Conservation (phyloP, 2,888 invertebrate species). For the Leptinotarsa rubiginosa region DNA sequence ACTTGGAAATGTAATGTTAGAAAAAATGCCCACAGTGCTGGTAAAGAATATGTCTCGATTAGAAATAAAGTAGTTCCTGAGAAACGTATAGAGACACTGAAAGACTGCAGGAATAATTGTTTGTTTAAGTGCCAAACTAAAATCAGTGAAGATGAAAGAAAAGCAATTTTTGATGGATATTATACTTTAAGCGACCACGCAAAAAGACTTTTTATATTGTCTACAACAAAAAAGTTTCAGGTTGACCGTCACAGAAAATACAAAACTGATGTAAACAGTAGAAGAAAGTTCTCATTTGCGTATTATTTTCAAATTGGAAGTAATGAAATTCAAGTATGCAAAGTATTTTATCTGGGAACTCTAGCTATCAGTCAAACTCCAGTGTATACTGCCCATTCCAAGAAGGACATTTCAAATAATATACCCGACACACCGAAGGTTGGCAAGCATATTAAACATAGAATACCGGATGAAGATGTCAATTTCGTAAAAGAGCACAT, state of each 20-base stretch:
- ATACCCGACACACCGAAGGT: constrained; percentile 30
- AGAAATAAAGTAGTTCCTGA: too few relatives aligned
- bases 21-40: too few relatives aligned
- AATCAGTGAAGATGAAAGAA: too few relatives aligned
- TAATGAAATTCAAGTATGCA: constrained; percentile 38
- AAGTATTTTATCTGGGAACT: constrained; percentile 37
- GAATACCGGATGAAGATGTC: constrained; percentile 29
- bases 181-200: not conserved
- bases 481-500: constrained; percentile 36
- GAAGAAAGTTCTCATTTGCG: constrained; percentile 35
- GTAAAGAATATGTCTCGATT: too few relatives aligned
- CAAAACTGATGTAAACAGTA: constrained; percentile 38
- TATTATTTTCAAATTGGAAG: constrained; percentile 34
- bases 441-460: constrained; percentile 34
- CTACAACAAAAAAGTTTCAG: constrained; percentile 28
- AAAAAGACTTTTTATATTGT: constrained; percentile 28
- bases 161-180: too few relatives aligned
- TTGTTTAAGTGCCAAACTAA: too few relatives aligned
- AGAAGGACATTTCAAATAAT: constrained; percentile 29
- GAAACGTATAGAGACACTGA: too few relatives aligned
- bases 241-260: constrained; percentile 33
- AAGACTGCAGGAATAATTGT: too few relatives aligned
- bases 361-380: constrained; percentile 38
- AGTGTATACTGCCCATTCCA: too few relatives aligned
- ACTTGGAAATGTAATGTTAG: too few relatives aligned